These are phyloP conservation scores for Denticeps clupeoides DNA, from an alignment of 2,797 vertebrate genomes.

Conservation along the genomic window DNA sequence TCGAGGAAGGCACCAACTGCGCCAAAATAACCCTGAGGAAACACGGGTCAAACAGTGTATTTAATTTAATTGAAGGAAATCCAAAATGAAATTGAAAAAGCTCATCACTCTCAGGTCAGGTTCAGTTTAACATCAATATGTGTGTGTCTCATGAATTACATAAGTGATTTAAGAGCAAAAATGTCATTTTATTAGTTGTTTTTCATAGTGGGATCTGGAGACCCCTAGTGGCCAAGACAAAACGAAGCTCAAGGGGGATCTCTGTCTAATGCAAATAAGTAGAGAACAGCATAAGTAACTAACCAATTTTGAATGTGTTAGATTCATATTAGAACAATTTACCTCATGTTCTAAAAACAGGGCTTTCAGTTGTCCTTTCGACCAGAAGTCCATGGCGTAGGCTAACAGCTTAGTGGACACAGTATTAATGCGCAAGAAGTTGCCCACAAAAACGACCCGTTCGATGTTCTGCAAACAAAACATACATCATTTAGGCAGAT, in stretches of 20 bases:
- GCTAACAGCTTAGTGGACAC: conserved; percentile 81
- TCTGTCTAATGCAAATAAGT: too few relatives aligned
- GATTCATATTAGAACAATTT: too few relatives aligned
- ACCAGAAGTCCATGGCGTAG: conserved; percentile 88
- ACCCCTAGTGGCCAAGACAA: too few relatives aligned
- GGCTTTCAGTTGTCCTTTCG: conserved; percentile 79
- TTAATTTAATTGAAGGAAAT: neutral
- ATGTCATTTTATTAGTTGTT: too few relatives aligned
- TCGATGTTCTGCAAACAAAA: conserved; percentile 65
- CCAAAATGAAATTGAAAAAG: too few relatives aligned
- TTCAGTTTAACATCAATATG: too few relatives aligned
- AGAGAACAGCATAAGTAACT: neutral
- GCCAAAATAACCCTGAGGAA: conserved; percentile 75
- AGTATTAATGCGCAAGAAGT: conserved; percentile 83
- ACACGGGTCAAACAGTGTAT: neutral
- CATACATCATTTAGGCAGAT: neutral
- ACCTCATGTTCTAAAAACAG: conserved; percentile 86
- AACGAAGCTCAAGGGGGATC: too few relatives aligned
- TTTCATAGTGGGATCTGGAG: too few relatives aligned
- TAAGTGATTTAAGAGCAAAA: too few relatives aligned
- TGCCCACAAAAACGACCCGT: conserved; percentile 80
- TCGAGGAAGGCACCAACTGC: conserved; percentile 80
- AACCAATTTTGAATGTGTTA: neutral
- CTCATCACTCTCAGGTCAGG: too few relatives aligned
- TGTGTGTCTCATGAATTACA: too few relatives aligned